Percentiles rank a stretch among this genome's conserved stretches.
Conservation (phyloP, 2,797 vertebrate genomes). For the Enteromius afrohamiltoni region DNA sequence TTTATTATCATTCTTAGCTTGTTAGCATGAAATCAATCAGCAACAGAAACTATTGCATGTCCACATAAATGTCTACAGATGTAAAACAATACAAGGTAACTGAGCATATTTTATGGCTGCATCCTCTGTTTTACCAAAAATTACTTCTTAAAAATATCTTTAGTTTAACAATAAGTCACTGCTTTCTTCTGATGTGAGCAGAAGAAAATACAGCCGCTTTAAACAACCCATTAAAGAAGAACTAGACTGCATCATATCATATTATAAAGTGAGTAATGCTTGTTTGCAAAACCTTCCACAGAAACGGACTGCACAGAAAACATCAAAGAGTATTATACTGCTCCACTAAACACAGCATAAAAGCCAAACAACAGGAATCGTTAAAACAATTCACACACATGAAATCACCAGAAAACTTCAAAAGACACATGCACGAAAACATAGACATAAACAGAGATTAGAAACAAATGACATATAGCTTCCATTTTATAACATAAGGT, state of each 20-base stretch:
- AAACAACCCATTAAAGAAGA: not conserved
- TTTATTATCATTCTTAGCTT: not conserved
- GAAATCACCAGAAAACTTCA: not conserved
- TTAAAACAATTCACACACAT: not conserved
- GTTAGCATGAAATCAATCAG: not conserved
- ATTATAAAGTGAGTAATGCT: constrained; percentile 5
- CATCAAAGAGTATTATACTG: constrained; percentile 4
- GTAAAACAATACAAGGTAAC: not conserved
- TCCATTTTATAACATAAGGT: not conserved
- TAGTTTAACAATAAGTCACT: not conserved
- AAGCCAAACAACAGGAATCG: constrained; percentile 1
- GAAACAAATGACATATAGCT: not conserved
- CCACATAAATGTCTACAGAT: not conserved
- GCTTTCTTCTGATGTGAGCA: not conserved
- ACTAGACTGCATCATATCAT: constrained; percentile 3
- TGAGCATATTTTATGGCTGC: not conserved
- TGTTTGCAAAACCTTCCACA: not conserved
- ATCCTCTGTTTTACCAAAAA: not conserved
- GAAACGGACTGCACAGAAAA: constrained; percentile 14
- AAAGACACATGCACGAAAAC: not conserved
- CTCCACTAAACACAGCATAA: constrained; percentile 6
- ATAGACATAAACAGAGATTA: not conserved
- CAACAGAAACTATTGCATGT: not conserved
- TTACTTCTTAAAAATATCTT: not conserved
- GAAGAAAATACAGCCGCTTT: not conserved